These are phyloP conservation scores for Ceuthmochares aereus DNA, from an alignment of 2,113 vertebrate species.

Conservation along the genomic window DNA sequence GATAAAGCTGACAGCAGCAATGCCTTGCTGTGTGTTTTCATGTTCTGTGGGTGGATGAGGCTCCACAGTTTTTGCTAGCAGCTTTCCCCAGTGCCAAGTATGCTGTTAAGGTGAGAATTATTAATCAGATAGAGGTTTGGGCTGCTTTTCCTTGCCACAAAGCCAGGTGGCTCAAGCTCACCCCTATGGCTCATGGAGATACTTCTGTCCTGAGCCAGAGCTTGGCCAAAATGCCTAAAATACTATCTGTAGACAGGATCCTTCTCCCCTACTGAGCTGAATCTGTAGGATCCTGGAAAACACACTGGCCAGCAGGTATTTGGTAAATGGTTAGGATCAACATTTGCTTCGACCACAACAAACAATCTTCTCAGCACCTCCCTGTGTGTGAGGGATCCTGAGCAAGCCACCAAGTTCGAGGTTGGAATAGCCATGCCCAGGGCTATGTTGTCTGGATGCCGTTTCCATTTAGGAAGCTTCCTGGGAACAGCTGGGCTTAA, in stretches of 20 bases:
- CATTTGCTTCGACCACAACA: background rate
- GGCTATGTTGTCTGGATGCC: background rate
- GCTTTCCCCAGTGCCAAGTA: background rate
- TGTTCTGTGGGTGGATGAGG: background rate
- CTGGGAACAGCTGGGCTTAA: background rate
- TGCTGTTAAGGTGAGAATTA: background rate
- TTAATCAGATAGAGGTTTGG: background rate
- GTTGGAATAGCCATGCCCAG: background rate
- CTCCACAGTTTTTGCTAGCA: background rate
- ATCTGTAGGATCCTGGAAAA: background rate
- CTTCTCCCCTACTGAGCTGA: background rate
- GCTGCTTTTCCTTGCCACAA: background rate
- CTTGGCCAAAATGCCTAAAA: background rate
- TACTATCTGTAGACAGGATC: background rate
- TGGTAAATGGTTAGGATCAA: background rate
- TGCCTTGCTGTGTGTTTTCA: background rate
- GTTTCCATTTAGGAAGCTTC: background rate
- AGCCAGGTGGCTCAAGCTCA: background rate
- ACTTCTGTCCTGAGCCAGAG: background rate
- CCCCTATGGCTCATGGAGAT: rapidly evolving
- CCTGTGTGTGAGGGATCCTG: background rate
- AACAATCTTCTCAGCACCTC: rapidly evolving
- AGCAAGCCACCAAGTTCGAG: background rate
- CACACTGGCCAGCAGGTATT: background rate
- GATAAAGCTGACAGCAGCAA: background rate